These are phyloP conservation scores for Scaptomyza graminum DNA, from an alignment of 1,140 invertebrate genomes.

Conservation along the genomic window DNA sequence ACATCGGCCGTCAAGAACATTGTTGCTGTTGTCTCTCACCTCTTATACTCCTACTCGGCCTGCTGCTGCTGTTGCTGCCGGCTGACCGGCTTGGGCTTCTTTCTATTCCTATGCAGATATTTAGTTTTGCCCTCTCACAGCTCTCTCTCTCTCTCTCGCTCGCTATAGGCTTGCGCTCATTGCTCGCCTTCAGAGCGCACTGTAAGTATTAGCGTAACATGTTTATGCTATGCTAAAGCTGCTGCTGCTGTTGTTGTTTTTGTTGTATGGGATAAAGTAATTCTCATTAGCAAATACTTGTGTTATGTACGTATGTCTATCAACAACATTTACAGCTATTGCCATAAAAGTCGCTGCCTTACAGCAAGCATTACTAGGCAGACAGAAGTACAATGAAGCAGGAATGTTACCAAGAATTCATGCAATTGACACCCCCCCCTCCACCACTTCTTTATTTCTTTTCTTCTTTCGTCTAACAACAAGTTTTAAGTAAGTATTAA, in stretches of 20 bases:
- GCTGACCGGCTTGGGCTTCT: constrained; percentile 38
- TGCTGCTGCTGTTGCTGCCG: constrained; percentile 10
- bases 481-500: too few species aligned
- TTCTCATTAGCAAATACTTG: constrained; percentile 46
- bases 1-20: constrained; percentile 44
- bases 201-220: constrained; percentile 39
- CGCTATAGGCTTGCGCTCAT: background rate
- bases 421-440: background rate
- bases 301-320: constrained; percentile 20
- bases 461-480: too few species aligned
- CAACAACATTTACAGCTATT: constrained; percentile 44
- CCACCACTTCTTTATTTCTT: too few species aligned
- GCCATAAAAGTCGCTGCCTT: constrained; percentile 37
- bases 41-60: background rate
- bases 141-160: background rate
- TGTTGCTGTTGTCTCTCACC: constrained; percentile 27
- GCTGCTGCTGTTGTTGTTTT: background rate
- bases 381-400: constrained; percentile 26
- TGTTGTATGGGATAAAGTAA: constrained; percentile 32
- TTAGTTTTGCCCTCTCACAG: constrained; percentile 24
- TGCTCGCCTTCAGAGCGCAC: constrained; percentile 1
- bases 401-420: constrained; percentile 21
- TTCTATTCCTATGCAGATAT: constrained; percentile 42
- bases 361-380: constrained; percentile 45
- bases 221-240: constrained; percentile 46